These are phyloP conservation scores for Drosophila bipectinata DNA, from an alignment of 1,140 invertebrate genomes.

Conservation along the genomic window DNA sequence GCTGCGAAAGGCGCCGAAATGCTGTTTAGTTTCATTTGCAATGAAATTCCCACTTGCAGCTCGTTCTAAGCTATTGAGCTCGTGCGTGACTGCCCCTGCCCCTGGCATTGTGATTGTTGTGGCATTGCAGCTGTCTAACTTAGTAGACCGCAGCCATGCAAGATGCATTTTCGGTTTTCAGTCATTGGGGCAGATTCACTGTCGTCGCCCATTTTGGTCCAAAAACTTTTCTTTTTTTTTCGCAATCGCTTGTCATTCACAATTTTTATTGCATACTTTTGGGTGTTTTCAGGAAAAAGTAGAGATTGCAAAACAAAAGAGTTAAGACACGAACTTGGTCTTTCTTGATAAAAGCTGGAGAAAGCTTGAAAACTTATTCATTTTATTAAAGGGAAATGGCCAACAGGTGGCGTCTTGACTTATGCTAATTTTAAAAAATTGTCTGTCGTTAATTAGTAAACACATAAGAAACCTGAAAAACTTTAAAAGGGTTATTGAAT, in stretches of 20 bases:
- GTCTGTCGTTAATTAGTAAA: neutral
- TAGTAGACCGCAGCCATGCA: conserved; percentile 64
- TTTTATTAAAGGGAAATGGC: neutral
- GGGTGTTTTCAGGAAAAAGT: neutral
- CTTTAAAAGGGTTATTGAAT: neutral
- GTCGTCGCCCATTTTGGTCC: conserved; percentile 46
- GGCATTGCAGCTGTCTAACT: conserved; percentile 19
- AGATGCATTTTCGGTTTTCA: conserved; percentile 46
- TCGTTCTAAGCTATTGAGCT: conserved; percentile 76
- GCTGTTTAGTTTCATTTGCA: conserved; percentile 62
- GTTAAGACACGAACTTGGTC: conserved; percentile 67
- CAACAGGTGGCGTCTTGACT: conserved; percentile 10
- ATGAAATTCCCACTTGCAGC: conserved; percentile 55
- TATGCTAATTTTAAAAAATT: conserved; percentile 5
- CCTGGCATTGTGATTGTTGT: conserved; percentile 13
- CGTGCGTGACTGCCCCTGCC: conserved; percentile 57
- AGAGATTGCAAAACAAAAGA: conserved; percentile 49
- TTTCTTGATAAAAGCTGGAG: conserved; percentile 33
- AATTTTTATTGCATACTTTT: conserved; percentile 52
- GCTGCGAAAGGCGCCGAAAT: conserved; percentile 67
- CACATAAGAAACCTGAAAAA: neutral
- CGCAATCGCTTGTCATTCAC: neutral
- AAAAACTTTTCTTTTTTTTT: conserved; percentile 70
- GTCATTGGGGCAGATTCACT: conserved; percentile 60
- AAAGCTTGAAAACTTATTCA: conserved; percentile 28